Evolutionary conservation across 2,797 vertebrate species (phyloP), one percentile per base, ranked within the genome.

Genomic region (Girardinus metallicus): DNA sequence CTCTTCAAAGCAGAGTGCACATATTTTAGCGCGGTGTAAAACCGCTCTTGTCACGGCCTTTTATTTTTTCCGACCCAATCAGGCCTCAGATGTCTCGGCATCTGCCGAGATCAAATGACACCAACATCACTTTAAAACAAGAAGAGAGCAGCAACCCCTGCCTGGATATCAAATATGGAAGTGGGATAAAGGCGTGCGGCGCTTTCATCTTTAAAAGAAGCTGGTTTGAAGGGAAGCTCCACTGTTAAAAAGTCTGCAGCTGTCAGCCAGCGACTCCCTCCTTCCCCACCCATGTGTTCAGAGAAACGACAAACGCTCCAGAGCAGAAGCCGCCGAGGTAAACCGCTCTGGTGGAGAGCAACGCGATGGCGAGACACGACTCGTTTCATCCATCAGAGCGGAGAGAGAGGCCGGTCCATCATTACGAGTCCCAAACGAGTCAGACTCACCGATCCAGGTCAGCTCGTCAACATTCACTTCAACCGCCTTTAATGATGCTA

Each of bases 101-200:
- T 94, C 92, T 93, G 92, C 91, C 85, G 47, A 93, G 88, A 95
- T 93, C 92, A 93, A 94, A 94, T 95, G 95, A 93, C 93, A 93
- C 87, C 68, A 87, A 92, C 87, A 91, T 92, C 92, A 90, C 91
- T 94, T 91, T 92, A 92, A 92, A 91, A 92, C 87, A 74, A 91
- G 92, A 93, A 92, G 87, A 92, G 84, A 93, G 91, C 84, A 84
- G 70, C 91, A 92, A 91, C 90, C 90, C 85, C 88, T 86, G 88
- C 85, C 85, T 92, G 89, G 88, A 87, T 91, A 94, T 93, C 92
- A 92, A 93, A 94, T 87, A 83, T 91, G 88, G 92, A 92, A 92
- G 90, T 86, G 86, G 89, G 86, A 93, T 94, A 85, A 92, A 90
- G 88, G 83, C 86, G 64, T n/a, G 76, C 81, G 9, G 82, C 80